phyloP scores from a whole-genome alignment of 1,140 invertebrate species.

The Magallana angulata region DNA sequence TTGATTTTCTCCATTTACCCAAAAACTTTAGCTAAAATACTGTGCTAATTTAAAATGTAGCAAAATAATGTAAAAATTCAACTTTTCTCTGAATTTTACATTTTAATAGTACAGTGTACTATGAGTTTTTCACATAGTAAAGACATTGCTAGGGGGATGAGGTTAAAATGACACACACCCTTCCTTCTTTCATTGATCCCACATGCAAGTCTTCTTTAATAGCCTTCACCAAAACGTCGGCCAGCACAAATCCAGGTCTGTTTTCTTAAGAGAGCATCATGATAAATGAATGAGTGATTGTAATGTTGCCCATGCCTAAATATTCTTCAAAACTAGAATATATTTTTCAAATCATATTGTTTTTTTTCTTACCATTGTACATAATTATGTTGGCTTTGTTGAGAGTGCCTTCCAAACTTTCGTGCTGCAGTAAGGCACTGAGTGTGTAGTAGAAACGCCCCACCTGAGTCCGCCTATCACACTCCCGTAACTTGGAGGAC shows the following conservation, averaged over 20 bases:
- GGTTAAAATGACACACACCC: neutral
- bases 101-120: no score
- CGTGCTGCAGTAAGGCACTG: neutral
- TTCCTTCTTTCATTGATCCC: neutral
- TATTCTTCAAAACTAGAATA: no score
- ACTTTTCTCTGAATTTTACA: no score
- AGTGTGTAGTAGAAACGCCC: neutral
- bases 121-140: no score
- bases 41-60: no score
- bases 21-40: no score
- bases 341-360: no score
- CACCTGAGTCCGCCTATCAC: neutral
- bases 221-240: neutral
- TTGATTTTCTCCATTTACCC: no score
- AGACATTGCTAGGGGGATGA: no score
- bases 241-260: slow-evolving; percentile 4
- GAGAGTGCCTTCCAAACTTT: neutral
- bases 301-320: no score
- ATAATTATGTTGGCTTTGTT: neutral
- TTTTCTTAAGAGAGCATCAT: neutral
- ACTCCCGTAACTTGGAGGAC: neutral
- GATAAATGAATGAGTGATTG: no score
- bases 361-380: neutral
- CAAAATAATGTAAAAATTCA: no score
- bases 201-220: neutral